Conservation (phyloP, 2,797 vertebrate species). For the Scyliorhinus canicula region DNA sequence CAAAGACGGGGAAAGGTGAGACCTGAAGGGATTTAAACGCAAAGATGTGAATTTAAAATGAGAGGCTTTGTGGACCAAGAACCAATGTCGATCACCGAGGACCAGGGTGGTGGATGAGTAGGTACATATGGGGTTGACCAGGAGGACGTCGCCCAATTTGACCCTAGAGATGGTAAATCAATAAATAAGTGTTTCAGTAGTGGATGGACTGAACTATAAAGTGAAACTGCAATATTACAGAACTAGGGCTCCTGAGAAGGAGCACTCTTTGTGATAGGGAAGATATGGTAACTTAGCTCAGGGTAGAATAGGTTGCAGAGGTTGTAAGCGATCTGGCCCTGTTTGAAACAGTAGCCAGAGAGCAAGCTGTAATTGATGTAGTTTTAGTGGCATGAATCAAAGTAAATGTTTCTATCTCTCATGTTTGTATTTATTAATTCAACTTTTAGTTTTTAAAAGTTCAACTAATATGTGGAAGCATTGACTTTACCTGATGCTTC, state of each 20-base stretch:
- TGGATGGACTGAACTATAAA: not conserved
- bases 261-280: not conserved
- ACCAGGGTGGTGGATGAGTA: not conserved
- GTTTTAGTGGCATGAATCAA: not conserved
- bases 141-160: not conserved
- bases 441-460: not conserved
- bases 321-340: not conserved
- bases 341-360: not conserved
- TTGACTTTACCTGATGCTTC: not conserved
- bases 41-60: not conserved
- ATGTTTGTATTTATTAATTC: not conserved
- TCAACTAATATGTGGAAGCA: not conserved
- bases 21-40: not conserved
- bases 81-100: not conserved
- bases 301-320: not conserved
- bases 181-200: not conserved
- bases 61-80: not conserved
- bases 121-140: not conserved
- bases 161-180: not conserved
- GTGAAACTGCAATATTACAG: not conserved
- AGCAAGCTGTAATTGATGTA: not conserved
- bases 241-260: not conserved
- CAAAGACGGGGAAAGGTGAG: not conserved
- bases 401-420: not conserved
- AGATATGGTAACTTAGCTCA: not conserved